These are phyloP conservation scores for Bactericera cockerelli DNA, from an alignment of 1,140 invertebrate genomes.

Conservation along the genomic window DNA sequence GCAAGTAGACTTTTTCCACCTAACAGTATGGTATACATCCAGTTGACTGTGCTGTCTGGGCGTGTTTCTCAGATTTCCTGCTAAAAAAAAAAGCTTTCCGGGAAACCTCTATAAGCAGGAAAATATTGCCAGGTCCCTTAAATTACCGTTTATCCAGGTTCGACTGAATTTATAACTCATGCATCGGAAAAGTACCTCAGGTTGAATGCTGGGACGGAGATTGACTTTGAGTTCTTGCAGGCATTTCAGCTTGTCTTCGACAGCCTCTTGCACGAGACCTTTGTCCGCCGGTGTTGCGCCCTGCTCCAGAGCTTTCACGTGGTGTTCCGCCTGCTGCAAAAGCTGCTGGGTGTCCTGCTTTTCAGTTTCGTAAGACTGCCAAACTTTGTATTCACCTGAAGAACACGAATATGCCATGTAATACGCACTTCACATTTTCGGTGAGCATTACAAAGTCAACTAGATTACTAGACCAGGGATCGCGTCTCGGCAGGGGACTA, in stretches of 20 bases:
- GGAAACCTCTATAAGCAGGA: too few species aligned
- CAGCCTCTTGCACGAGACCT: background rate
- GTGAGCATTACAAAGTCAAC: background rate
- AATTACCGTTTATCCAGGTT: too few species aligned
- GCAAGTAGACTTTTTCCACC: too few species aligned
- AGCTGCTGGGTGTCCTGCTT: background rate
- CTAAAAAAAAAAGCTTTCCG: too few species aligned
- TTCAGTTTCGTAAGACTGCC: background rate
- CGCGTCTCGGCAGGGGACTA: too few species aligned
- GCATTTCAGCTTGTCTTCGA: background rate
- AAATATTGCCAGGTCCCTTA: too few species aligned
- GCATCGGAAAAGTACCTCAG: too few species aligned
- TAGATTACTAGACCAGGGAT: too few species aligned
- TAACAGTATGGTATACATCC: too few species aligned
- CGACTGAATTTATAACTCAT: too few species aligned
- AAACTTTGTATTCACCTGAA: constrained; percentile 8
- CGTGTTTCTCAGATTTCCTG: too few species aligned
- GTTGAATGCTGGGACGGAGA: background rate
- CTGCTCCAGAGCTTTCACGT: background rate
- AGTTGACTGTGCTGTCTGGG: too few species aligned
- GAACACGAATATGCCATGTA: constrained; percentile 6
- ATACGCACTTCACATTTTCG: background rate
- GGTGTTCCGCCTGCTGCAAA: background rate
- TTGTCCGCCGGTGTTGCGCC: background rate
- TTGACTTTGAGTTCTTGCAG: background rate